These are phyloP conservation scores for Blastobasis adustella DNA, from an alignment of 2,888 invertebrate species.

Conservation along the genomic window DNA sequence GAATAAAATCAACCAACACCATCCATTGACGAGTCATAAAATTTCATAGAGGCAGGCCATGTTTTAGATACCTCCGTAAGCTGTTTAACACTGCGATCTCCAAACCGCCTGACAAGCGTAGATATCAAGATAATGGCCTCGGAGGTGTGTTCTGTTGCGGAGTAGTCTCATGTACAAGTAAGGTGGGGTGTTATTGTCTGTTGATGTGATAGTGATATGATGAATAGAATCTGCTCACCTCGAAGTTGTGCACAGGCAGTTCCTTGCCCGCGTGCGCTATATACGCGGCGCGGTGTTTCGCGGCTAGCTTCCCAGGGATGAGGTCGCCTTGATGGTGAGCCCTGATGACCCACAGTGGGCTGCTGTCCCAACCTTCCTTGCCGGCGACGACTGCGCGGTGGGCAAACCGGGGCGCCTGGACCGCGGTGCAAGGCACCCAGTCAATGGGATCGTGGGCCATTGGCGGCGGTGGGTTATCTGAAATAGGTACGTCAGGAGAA, in stretches of 20 bases:
- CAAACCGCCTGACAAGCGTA: too few species aligned
- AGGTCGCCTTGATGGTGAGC: conserved; percentile 55
- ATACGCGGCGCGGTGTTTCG: conserved; percentile 51
- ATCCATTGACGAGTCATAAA: too few species aligned
- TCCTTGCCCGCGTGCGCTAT: conserved; percentile 52
- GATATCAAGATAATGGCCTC: too few species aligned
- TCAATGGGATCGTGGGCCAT: conserved; percentile 29
- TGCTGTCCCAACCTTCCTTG: conserved; percentile 59
- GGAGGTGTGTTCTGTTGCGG: too few species aligned
- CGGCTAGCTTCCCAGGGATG: conserved; percentile 58
- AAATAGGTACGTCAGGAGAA: conserved; percentile 5
- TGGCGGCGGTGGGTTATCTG: conserved; percentile 3
- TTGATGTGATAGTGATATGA: neutral
- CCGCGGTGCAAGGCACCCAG: conserved; percentile 47
- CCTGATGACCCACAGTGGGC: conserved; percentile 61
- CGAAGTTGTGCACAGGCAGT: conserved; percentile 59
- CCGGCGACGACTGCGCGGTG: conserved; percentile 53
- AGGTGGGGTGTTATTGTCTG: neutral
- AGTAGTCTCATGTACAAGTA: too few species aligned
- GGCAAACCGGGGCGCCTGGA: conserved; percentile 31
- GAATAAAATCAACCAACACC: too few species aligned
- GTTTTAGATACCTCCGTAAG: too few species aligned
- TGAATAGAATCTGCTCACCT: conserved; percentile 34
- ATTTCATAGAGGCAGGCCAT: too few species aligned
- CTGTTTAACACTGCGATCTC: too few species aligned